Percentiles rank a stretch among this genome's conserved stretches.
Conservation (phyloP, 2,888 invertebrate genomes). For the Venusia cambrica region DNA sequence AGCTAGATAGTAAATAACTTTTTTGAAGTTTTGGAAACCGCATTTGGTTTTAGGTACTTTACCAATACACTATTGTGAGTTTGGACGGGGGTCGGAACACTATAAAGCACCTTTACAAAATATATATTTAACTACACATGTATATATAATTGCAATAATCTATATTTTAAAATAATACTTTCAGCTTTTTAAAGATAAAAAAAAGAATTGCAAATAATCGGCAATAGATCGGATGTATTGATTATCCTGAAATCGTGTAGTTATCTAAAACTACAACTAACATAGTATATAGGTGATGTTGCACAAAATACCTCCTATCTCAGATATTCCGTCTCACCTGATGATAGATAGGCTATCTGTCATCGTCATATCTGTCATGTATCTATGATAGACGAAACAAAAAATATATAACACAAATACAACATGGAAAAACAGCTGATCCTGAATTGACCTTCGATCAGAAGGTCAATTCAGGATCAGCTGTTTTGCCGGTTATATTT, state of each 20-base stretch:
- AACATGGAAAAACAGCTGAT: no score
- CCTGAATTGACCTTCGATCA: no score
- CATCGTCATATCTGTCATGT: no score
- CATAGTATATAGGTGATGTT: constrained; percentile 16
- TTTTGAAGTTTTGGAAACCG: background rate
- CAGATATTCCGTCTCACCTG: background rate
- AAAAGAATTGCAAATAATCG: background rate
- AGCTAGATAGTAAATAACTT: no score
- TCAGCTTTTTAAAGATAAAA: constrained; percentile 1
- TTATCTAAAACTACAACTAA: constrained; percentile 13
- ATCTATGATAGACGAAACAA: no score
- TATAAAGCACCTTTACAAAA: constrained; percentile 10
- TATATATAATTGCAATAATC: no score
- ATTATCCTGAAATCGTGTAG: constrained; percentile 2
- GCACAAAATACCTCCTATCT: constrained; percentile 13
- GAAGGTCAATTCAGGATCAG: no score
- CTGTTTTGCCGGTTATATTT: no score
- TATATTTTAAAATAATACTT: background rate
- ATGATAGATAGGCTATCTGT: constrained; percentile 7
- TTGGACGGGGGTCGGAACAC: constrained; percentile 17
- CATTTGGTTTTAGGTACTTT: constrained; percentile 1
- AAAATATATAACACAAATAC: no score
- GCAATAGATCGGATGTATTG: background rate
- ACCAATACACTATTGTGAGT: constrained; percentile 1
- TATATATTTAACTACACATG: no score